Evolutionary conservation across 2,113 vertebrate genomes (phyloP).

Genomic region (Sylvia atricapilla): DNA sequence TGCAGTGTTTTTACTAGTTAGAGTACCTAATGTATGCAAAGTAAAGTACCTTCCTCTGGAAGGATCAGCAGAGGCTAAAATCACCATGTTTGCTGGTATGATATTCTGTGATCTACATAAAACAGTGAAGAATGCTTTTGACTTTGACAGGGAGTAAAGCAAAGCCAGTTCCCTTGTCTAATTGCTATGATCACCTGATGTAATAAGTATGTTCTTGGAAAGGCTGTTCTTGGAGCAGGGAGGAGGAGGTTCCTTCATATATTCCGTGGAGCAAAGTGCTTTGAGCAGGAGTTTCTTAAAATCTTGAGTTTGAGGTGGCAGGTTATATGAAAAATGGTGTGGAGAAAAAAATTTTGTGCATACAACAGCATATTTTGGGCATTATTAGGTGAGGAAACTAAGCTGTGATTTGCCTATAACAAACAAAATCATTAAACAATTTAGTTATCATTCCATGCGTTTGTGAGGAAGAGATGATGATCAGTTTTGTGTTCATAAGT

Average conservation of each 20-base stretch:
- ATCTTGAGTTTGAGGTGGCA: neutral
- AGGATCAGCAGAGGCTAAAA: neutral
- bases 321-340: neutral
- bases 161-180: neutral
- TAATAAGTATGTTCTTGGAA: neutral
- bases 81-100: neutral
- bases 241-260: neutral
- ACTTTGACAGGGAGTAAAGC: neutral
- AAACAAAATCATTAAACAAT: neutral
- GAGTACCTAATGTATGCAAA: neutral
- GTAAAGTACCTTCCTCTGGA: neutral
- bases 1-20: neutral
- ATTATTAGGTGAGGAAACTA: neutral
- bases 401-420: neutral
- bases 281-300: neutral
- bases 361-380: neutral
- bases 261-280: neutral
- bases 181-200: neutral
- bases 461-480: neutral
- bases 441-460: neutral
- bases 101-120: neutral
- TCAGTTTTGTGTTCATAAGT: accelerated
- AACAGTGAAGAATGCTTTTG: neutral
- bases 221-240: neutral
- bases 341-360: neutral